phyloP scores from a whole-genome alignment of 2,797 vertebrate genomes.

The Notamacropus eugenii region DNA sequence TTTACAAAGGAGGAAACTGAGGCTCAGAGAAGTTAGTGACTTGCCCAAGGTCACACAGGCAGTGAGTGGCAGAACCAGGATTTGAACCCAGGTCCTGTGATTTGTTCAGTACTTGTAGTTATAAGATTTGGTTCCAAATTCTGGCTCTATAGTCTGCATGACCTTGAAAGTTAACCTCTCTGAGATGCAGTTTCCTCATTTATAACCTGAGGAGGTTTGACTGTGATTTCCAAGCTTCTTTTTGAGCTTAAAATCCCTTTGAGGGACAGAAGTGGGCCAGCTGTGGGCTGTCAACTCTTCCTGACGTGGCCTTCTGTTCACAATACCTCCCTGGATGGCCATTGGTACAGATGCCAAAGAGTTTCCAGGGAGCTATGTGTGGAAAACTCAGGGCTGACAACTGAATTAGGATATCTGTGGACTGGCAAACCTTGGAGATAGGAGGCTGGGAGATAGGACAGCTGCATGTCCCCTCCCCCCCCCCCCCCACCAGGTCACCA shows the following conservation, averaged over 20 bases:
- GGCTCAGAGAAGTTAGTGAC: neutral
- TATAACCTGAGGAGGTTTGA: neutral
- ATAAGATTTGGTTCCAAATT: neutral
- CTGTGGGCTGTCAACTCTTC: neutral
- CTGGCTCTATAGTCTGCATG: neutral
- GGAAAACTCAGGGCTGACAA: neutral
- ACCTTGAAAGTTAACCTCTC: neutral
- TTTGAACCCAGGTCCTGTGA: neutral
- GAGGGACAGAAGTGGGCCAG: neutral
- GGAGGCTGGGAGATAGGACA: neutral
- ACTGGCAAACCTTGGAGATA: neutral
- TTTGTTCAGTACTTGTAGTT: neutral
- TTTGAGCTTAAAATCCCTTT: neutral
- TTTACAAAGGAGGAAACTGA: neutral
- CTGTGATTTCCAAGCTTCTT: neutral
- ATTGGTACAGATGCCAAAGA: neutral
- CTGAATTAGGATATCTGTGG: neutral
- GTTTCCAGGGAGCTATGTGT: neutral
- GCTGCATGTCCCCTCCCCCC: neutral
- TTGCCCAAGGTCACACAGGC: neutral
- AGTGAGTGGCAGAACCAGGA: neutral
- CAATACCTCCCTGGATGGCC: neutral
- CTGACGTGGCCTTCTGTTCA: neutral
- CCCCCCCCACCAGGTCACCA: neutral
- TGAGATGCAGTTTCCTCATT: neutral